Evolutionary conservation across 1,140 invertebrate species (phyloP).

Genomic region (Lepidurus packardi): DNA sequence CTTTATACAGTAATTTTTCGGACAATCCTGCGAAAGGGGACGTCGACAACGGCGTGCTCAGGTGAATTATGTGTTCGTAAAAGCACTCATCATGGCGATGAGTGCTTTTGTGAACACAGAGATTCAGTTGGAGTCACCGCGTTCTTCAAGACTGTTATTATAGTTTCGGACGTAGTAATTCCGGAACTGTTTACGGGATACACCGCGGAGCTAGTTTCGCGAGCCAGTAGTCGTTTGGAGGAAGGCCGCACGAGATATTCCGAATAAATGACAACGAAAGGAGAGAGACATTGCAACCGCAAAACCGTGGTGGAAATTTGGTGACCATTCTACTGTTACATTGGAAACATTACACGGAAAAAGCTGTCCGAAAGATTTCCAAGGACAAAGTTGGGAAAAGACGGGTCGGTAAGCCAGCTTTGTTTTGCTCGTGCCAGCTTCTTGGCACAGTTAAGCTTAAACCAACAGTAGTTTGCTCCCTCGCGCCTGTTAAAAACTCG

Average conservation of each 20-base stretch:
- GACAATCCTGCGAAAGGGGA: background rate
- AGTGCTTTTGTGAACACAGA: no score
- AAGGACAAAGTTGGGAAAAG: background rate
- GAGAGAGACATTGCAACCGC: background rate
- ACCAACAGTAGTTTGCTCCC: background rate
- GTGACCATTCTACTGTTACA: background rate
- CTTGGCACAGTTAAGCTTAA: background rate
- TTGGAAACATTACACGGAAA: background rate
- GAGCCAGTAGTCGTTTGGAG: no score
- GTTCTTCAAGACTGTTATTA: background rate
- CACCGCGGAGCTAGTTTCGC: no score
- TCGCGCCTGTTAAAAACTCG: background rate
- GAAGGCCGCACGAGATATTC: no score
- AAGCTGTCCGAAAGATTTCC: background rate
- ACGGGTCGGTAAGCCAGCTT: background rate
- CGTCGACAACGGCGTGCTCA: conserved; percentile 5
- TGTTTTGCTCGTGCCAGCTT: background rate
- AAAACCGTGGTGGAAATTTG: background rate
- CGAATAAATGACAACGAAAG: background rate
- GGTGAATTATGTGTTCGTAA: conserved; percentile 10
- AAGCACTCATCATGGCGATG: background rate
- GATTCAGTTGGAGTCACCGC: background rate
- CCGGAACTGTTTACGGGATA: no score
- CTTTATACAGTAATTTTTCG: background rate
- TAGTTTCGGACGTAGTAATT: no score